Evolutionary conservation across 2,888 invertebrate species (phyloP).

Genomic region (Caenorhabditis sp.): DNA sequence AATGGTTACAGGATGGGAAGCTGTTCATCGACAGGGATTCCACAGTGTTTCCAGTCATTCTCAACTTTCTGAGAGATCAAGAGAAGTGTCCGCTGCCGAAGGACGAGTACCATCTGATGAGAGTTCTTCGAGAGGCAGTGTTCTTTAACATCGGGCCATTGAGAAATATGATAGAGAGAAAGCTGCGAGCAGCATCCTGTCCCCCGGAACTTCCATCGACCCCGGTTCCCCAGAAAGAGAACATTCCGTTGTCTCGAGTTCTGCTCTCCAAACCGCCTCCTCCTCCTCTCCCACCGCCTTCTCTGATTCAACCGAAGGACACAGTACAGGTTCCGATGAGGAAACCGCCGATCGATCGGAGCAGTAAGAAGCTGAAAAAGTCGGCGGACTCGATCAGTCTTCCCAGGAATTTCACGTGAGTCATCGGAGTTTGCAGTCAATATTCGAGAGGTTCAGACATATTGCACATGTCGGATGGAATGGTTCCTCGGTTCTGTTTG

Average conservation of each 20-base stretch:
- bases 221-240: slow-evolving; percentile 49
- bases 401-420: slow-evolving; percentile 65
- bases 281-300: slow-evolving; percentile 51
- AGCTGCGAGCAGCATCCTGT: slow-evolving; percentile 42
- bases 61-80: slow-evolving; percentile 72
- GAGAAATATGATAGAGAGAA: slow-evolving; percentile 46
- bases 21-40: slow-evolving; percentile 74
- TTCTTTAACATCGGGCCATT: slow-evolving; percentile 58
- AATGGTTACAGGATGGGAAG: slow-evolving; percentile 67
- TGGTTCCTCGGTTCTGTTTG: slow-evolving; percentile 66
- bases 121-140: slow-evolving; percentile 69
- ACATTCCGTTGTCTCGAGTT: slow-evolving; percentile 28
- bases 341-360: slow-evolving; percentile 63
- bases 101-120: slow-evolving; percentile 68
- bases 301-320: slow-evolving; percentile 37
- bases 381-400: slow-evolving; percentile 62
- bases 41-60: slow-evolving; percentile 68
- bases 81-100: slow-evolving; percentile 67
- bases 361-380: slow-evolving; percentile 50
- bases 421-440: neutral
- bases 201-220: slow-evolving; percentile 55
- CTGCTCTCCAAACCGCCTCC: slow-evolving; percentile 51
- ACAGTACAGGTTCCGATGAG: slow-evolving; percentile 68
- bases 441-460: slow-evolving; percentile 49
- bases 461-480: slow-evolving; percentile 75